Base-by-base conservation (phyloP, 2,888 invertebrate species). In the Diarsia dahlii region DNA sequence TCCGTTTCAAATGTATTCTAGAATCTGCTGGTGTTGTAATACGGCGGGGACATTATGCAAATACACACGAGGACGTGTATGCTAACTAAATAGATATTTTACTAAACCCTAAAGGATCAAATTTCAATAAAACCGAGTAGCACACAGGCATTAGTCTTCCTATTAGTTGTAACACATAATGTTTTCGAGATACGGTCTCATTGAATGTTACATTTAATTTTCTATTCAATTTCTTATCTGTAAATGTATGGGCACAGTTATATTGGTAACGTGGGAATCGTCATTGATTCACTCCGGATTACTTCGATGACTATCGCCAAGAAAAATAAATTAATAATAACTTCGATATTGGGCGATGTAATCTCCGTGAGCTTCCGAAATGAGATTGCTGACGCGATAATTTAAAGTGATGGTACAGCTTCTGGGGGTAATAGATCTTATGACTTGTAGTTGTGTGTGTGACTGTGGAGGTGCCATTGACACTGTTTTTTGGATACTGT, bases 271-370 rank as follows among this genome's bases (percentile, higher is more conserved):
- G 95, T 96, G 95, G 94, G 95, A 96, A 95, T 93, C 91, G 89
- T 93, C 92, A 93, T 91, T 91, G 91, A 88, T 90, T 90, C 91
- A 89, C 91, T 93, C 89, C 93, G 94, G 94, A 94, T 95, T 95
- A 95, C 93, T 91, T 91, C 88, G 95, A 96, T 95, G 91, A 81
- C 88, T 94, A 95, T 95, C 95, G 80, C 69, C 83, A 87, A 91
- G 92, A 94, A 95, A 93, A 94, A 94, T 94, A 92, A 94, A 94
- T 94, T 95, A 94, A 94, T 95, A 95, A 94, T 93, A 92, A 92
- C 91, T 91, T 92, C 91, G 92, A 94, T 94, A 91, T 90, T 89
- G 90, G 84, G 87, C 84, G 94, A 95, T 94, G 89, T 91, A 90
- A 95, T 95, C 94, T 89, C 73, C 65, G 82, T 92, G 91, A 91